Base-by-base conservation (phyloP, 1,140 invertebrate species). In the Dreissena rostriformis region DNA sequence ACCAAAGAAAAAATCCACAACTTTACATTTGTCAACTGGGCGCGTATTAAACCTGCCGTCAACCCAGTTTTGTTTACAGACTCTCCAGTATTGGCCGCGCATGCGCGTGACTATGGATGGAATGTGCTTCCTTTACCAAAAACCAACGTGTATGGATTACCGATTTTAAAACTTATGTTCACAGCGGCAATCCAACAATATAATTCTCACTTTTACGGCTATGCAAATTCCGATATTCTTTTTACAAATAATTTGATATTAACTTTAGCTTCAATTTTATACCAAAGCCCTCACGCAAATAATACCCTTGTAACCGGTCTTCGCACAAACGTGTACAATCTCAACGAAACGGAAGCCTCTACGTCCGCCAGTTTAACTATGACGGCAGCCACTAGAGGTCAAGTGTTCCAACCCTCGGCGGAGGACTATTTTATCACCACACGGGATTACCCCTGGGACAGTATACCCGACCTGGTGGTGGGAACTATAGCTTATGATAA, bases 161-260 rank as follows among this genome's bases (percentile, higher is more conserved):
- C 87, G 17, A 70, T 88, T 22, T 52, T 88, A 28, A 88, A 88
- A 57, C 53, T 84, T 52, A 88, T 88, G 87, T 88, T 79, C 52
- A 57, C 63, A 17, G 84, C 70, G 17, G 84, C 39, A 4, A 88
- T 82, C 29, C n/a, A 78, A n/a, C n/a, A 29, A 10, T 85, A 75
- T 57, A 53, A 82, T n/a, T 86, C 88, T 6, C 75, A 57, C 19
- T 83, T 87, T 55, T 89, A 87, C 67, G 77, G 66, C 19, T 89
- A 79, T 72, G 73, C 84, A 15, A 89, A 89, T 71, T 84, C 82
- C 5, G 88, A 89, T 76, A 83, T 89, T 6, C 73, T 89, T 15
- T 89, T 86, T 73, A 79, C 81, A 11, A 67, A 82, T 12, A 74
- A 75, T 0, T 70, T 89, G 1, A 51, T 87, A 26, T 55, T 83